These are phyloP conservation scores for Phortica magna DNA, from an alignment of 2,888 invertebrate species.

Conservation along the genomic window DNA sequence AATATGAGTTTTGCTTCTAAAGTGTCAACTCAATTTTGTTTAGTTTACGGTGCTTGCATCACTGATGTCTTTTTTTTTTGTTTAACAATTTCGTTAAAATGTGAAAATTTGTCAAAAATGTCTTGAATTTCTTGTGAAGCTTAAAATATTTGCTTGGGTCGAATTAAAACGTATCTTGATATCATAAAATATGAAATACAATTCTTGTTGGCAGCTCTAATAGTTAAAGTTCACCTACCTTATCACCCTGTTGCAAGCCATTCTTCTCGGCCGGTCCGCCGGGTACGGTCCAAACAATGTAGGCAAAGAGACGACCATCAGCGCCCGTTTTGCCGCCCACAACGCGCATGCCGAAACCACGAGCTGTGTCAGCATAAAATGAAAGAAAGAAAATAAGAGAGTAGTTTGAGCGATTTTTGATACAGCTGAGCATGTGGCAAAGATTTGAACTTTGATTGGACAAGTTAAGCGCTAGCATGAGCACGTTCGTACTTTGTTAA, in stretches of 20 bases:
- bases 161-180: not conserved
- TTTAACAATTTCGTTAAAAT: too few relatives aligned
- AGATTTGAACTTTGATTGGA: not conserved
- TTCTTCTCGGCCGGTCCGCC: slow-evolving; percentile 95
- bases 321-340: slow-evolving; percentile 93
- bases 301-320: slow-evolving; percentile 92
- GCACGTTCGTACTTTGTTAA: too few relatives aligned
- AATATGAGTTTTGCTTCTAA: not conserved
- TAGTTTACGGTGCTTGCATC: not conserved
- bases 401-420: not conserved
- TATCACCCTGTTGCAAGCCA: slow-evolving; percentile 92
- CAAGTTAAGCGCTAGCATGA: too few relatives aligned
- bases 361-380: slow-evolving; percentile 80
- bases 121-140: not conserved
- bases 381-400: not conserved
- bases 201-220: not conserved
- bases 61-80: not conserved
- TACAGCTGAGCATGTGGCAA: not conserved
- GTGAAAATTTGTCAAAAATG: not conserved
- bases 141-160: not conserved
- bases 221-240: slow-evolving; percentile 79
- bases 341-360: slow-evolving; percentile 96
- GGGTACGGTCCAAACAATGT: slow-evolving; percentile 94
- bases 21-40: slow-evolving; percentile 3
- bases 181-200: not conserved